Base-by-base conservation (phyloP, 2,113 vertebrate species). In the Podarcis raffonei region DNA sequence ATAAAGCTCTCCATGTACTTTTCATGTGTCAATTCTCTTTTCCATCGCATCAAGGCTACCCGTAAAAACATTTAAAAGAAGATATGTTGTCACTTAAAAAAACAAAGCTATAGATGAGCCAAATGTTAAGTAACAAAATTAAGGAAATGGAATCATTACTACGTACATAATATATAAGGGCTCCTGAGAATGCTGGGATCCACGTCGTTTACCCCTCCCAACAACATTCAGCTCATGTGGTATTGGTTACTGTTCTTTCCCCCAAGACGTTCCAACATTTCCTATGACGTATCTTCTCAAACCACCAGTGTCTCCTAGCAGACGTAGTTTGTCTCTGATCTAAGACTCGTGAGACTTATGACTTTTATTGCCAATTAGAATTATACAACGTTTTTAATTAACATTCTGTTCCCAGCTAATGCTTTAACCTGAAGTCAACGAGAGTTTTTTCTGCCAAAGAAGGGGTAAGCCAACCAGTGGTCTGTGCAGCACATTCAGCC, bases 371-470 rank as follows among this genome's bases (percentile, higher is more conserved):
- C 86, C 95, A 96, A 97, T 96, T 97, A 96, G 93, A 95, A 93
- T 94, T 90, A 96, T 91, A 90, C 85, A 96, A 84, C 53, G 78
- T 87, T 89, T 92, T 95, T 96, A 95, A 96, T 93, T 95, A 95
- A 92, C 89, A 92, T 91, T 94, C 82, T 89, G 71, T 87, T 93
- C 86, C 94, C 89, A 88, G 25, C 91, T 90, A 93, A 94, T 42
- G 80, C 68, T 92, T 90, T 92, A 93, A 90, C 84, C 90, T 93
- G 89, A 92, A 89, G 22, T 69, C 92, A 89, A 76, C 88, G 86
- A 92, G 42, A 88, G 39, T 35, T 85, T 92, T 88, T 86, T 89
- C 81, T 84, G 75, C 8, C 35, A 53, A 80, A 32, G n/a, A 20
- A 53, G 25, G 3, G 27, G 66, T 12, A 69, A 65, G 25, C 5